Base-by-base conservation (phyloP, 2,113 vertebrate species). In the Oryzias melastigma region DNA sequence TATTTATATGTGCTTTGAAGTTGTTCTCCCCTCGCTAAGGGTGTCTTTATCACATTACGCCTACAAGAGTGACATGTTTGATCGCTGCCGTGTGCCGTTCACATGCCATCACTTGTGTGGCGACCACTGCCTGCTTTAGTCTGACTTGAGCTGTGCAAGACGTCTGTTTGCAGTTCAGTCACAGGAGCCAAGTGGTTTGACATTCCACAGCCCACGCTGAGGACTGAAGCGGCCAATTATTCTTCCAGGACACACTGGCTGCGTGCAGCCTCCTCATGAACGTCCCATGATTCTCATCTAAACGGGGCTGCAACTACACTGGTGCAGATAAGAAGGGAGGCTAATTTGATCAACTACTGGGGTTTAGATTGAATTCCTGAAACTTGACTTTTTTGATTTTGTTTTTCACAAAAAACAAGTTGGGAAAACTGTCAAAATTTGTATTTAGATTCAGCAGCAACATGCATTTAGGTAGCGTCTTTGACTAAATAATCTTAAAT, bases 241-340 rank as follows among this genome's bases (percentile, higher is more conserved):
- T 83, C 65, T 60, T 67, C 61, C 66, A 52, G 65, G 68, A 74
- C 69, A 62, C 47, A 62, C 62, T 54, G 59, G 25, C 53, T 77
- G 62, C 25, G 58, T 71, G 81, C 69, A 58, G 62, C 60, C 52
- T 41, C 73, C 84, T 82, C 65, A 85, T 83, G 82, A 85, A 65
- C 65, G 71, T 91, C 91, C 75, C 85, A 71, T 87, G 85, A 86
- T 78, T 66, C 78, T 81, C 79, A 77, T 87, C 65, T 52, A 70
- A 35, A 35, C 35, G 35, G 35, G 25, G 35, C 10, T 35, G 35
- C 35, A 3, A 12, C 35, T 12, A 2, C 25, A 27, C 25, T 27
- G 5, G 25, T 5, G 25, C 25, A 27, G 25, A 27, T 5, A 27
- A 27, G 4, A 27, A 27, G 25, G 25, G 25, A 27, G 5, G 25